phyloP scores from a whole-genome alignment of 2,888 invertebrate species.

The Glyphotaelius pellucidus region DNA sequence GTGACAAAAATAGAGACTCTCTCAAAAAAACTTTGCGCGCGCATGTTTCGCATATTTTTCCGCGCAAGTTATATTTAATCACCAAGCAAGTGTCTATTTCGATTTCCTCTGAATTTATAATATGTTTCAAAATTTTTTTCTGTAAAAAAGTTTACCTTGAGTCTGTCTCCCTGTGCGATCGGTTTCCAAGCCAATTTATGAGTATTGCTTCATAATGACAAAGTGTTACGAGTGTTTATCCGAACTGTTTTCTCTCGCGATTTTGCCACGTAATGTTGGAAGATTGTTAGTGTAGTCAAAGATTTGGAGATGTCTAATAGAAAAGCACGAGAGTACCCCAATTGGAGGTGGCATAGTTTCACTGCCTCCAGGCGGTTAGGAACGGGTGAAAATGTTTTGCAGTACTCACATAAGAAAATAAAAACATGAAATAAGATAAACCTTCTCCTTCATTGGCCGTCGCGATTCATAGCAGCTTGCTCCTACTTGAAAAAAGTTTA shows the following conservation, averaged over 20 bases:
- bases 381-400: no score
- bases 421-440: no score
- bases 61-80: constrained; percentile 44
- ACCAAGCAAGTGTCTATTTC: constrained; percentile 34
- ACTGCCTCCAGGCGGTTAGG: no score
- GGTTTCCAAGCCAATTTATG: not conserved
- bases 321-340: no score
- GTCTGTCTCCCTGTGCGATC: not conserved
- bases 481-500: no score
- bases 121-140: not conserved
- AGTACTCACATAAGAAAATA: no score
- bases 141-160: not conserved
- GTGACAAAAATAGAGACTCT: not conserved
- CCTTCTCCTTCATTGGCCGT: no score
- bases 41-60: constrained; percentile 44
- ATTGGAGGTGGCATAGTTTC: no score
- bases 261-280: no score
- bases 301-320: no score
- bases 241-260: not conserved
- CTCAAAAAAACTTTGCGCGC: not conserved
- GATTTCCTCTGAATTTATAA: not conserved
- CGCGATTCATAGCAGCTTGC: no score
- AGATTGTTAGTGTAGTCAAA: no score
- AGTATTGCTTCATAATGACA: not conserved
- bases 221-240: not conserved